Evolutionary conservation across 2,888 invertebrate genomes (phyloP).

Genomic region (Enchytraeus crypticus): DNA sequence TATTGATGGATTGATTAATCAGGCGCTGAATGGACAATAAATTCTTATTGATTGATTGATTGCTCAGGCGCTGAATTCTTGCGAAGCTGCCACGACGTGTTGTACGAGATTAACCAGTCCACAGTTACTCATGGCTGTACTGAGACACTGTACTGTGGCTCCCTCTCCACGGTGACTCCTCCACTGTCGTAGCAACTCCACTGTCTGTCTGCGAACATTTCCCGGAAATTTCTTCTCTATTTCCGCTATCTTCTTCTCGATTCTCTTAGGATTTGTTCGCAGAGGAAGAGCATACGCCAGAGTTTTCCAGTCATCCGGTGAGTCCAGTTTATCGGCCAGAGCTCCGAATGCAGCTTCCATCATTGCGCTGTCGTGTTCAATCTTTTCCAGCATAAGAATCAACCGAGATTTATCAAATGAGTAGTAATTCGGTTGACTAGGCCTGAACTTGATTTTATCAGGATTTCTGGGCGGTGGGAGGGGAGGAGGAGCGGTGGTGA

Average conservation of each 20-base stretch:
- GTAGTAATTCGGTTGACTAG: background rate
- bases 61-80: too few species aligned
- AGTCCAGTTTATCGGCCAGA: conserved; percentile 3
- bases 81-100: conserved; percentile 6
- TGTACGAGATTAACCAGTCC: conserved; percentile 21
- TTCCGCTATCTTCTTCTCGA: conserved; percentile 12
- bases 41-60: too few species aligned
- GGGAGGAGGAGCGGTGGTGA: conserved; percentile 1
- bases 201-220: conserved; percentile 17
- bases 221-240: conserved; percentile 14
- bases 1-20: too few species aligned
- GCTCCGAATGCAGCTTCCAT: conserved; percentile 14
- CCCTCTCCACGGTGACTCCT: conserved; percentile 17
- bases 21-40: too few species aligned
- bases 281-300: conserved; percentile 23
- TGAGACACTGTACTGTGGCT: conserved; percentile 20
- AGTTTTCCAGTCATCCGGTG: conserved; percentile 23
- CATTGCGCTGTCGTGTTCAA: conserved; percentile 10
- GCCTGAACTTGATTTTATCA: background rate
- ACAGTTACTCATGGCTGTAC: conserved; percentile 23
- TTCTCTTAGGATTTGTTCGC: conserved; percentile 2
- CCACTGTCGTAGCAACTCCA: conserved; percentile 22
- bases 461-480: conserved; percentile 1
- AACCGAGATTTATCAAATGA: background rate
- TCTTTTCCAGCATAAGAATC: conserved; percentile 2